Conservation (phyloP, 2,888 invertebrate genomes). For the Anaspis maculata region DNA sequence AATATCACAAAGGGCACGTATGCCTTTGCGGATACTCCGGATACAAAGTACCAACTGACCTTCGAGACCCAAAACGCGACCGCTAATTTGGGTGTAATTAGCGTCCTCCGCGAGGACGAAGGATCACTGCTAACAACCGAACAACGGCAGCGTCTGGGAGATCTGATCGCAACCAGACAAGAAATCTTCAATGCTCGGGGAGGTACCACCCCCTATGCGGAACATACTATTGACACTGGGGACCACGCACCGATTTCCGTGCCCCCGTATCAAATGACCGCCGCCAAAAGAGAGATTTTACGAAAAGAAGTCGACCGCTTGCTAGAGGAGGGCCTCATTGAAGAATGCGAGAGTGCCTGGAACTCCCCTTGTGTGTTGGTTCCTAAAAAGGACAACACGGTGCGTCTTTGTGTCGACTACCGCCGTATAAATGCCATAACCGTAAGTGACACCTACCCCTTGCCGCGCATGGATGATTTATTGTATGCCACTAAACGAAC, state of each 20-base stretch:
- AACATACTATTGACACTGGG: constrained; percentile 28
- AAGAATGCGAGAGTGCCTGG: constrained; percentile 36
- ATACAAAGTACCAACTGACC: too few relatives aligned
- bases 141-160: too few relatives aligned
- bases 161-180: too few relatives aligned
- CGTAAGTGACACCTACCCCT: constrained; percentile 8
- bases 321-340: constrained; percentile 27
- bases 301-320: constrained; percentile 24
- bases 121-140: too few relatives aligned
- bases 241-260: constrained; percentile 26
- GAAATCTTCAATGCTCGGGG: too few relatives aligned
- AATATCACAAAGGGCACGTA: too few relatives aligned
- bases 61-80: too few relatives aligned
- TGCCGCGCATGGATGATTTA: constrained; percentile 14
- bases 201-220: constrained; percentile 22
- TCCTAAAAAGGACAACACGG: constrained; percentile 26
- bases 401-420: constrained; percentile 30
- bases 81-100: too few relatives aligned
- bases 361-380: constrained; percentile 31
- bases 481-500: constrained; percentile 8
- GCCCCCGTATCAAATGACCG: constrained; percentile 29
- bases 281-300: constrained; percentile 17
- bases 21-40: too few relatives aligned
- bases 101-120: too few relatives aligned
- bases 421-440: constrained; percentile 17